Percentiles rank a stretch among this genome's conserved stretches.
These are phyloP conservation scores for Thyatira batis DNA, from an alignment of 2,888 invertebrate genomes.

Conservation along the genomic window DNA sequence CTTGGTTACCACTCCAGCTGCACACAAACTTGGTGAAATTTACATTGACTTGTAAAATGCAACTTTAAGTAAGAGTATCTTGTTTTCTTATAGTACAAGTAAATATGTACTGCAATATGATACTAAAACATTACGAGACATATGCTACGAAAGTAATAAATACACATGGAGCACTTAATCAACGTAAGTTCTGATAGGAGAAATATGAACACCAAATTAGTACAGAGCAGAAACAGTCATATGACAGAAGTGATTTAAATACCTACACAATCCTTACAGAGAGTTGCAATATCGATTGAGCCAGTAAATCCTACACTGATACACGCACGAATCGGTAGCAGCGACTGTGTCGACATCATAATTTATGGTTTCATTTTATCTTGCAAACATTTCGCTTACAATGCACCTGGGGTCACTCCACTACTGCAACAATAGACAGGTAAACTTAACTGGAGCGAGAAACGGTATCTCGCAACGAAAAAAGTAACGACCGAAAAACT, in stretches of 20 bases:
- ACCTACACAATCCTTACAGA: conserved; percentile 24
- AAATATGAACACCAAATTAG: conserved; percentile 37
- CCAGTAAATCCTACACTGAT: conserved; percentile 53
- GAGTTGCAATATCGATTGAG: conserved; percentile 46
- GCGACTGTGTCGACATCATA: conserved; percentile 53
- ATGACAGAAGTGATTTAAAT: conserved; percentile 39
- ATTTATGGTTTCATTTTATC: conserved; percentile 60
- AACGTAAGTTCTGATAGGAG: conserved; percentile 25
- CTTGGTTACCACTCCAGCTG: neutral
- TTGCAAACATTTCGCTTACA: conserved; percentile 26
- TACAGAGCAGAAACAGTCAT: conserved; percentile 31
- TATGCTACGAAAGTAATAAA: conserved; percentile 7
- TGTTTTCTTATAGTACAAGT: neutral
- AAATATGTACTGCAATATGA: neutral
- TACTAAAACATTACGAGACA: neutral
- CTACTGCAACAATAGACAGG: conserved; percentile 27
- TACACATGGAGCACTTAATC: conserved; percentile 24
- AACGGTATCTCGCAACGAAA: conserved; percentile 59
- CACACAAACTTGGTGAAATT: no score
- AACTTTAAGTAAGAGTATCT: no score
- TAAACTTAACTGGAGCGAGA: conserved; percentile 44
- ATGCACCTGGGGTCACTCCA: neutral
- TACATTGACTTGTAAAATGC: no score
- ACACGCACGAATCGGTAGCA: conserved; percentile 60
- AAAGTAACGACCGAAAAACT: conserved; percentile 39